These are phyloP conservation scores for Deilephila elpenor DNA, from an alignment of 2,888 invertebrate genomes.

Conservation along the genomic window DNA sequence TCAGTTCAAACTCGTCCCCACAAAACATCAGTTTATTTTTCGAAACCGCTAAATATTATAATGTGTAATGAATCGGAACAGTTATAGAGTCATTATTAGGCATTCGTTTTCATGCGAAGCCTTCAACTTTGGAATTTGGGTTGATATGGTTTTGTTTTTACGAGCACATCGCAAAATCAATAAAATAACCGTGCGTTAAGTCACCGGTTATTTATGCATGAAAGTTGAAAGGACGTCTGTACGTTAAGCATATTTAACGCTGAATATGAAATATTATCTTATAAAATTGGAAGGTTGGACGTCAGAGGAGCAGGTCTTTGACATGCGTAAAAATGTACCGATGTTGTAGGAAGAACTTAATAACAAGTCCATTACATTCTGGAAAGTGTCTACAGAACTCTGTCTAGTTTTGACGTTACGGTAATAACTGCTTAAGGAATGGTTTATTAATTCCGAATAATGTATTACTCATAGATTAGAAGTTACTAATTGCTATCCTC, in stretches of 20 bases:
- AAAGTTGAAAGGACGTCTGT: neutral
- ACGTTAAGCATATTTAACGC: too few species aligned
- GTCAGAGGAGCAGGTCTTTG: too few species aligned
- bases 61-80: neutral
- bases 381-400: too few species aligned
- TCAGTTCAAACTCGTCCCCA: neutral
- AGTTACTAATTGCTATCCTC: too few species aligned
- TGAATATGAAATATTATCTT: too few species aligned
- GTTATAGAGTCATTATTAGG: neutral
- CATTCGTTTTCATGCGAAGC: conserved; percentile 15
- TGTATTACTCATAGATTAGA: too few species aligned
- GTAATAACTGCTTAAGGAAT: too few species aligned
- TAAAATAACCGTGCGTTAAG: conserved; percentile 10
- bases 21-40: conserved; percentile 1
- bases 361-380: too few species aligned
- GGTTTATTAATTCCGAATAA: too few species aligned
- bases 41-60: neutral
- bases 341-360: too few species aligned
- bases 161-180: conserved; percentile 12
- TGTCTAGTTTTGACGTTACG: too few species aligned
- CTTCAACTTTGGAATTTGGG: conserved; percentile 19
- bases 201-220: neutral
- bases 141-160: conserved; percentile 22
- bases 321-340: neutral
- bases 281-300: too few species aligned